Base-by-base conservation (phyloP, 2,888 invertebrate species). In the Chloromyia formosa region DNA sequence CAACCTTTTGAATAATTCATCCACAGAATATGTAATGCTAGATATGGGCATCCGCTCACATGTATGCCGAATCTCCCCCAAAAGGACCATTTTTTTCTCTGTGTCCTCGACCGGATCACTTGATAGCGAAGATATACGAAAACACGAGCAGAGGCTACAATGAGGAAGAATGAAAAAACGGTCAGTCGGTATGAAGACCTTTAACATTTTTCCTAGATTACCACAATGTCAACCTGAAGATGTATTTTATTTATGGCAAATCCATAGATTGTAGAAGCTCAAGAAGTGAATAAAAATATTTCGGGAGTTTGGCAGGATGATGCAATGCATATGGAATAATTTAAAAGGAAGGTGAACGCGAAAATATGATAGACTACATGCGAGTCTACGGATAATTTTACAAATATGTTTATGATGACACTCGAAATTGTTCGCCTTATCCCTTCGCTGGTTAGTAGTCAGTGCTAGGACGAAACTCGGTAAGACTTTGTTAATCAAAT, bases 171-270 rank as follows among this genome's bases (percentile, higher is more conserved):
- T 45, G 35, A 35, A 22, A 66, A 66, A 49, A 45, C 18, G 66
- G 35, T 5, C 66, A 66, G 49, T 18, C 35, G 49, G 4, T 16
- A 66, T 20, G 14, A n/a, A 22, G 35, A 22, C 66, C 49, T 66
- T 66, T 49, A n/a, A 20, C 49, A 66, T 66, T 66, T 22, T 66
- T 40, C 40, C 62, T 18, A 49, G 49, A 66, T 66, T 66, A 66
- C 49, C 66, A 66, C 12, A 12, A 66, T 66, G 66, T 66, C 66
- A 66, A 66, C 66, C 49, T 66, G 45, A 49, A 66, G 66, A 20
- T 4, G 66, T 35, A 20, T 49, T 45, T 66, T 35, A 66, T 66
- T 66, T 23, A 14, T 20, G 49, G 12, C 22, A 49, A 49, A 45
- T 45, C 66, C n/a, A 0, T 16, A 49, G 49, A 18, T 16, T 18